These are phyloP conservation scores for Hyppa rectilinea DNA, from an alignment of 2,888 invertebrate genomes.

Conservation along the genomic window DNA sequence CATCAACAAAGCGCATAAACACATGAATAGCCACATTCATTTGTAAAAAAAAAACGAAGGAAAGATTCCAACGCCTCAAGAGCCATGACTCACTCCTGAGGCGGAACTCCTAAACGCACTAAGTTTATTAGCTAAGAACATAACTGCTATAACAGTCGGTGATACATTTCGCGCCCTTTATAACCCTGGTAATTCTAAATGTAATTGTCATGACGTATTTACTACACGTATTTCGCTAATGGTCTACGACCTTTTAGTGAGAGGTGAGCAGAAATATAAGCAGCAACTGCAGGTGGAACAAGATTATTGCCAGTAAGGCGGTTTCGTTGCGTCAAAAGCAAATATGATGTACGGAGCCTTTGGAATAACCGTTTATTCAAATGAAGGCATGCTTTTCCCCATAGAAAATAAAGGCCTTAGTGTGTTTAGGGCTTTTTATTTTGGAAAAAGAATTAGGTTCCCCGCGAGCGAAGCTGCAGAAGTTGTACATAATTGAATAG, in stretches of 20 bases:
- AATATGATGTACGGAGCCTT: not conserved
- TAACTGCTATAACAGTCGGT: slow-evolving; percentile 14
- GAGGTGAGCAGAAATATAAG: slow-evolving; percentile 3
- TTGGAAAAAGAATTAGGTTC: too few relatives aligned
- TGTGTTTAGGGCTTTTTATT: not conserved
- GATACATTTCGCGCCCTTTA: slow-evolving; percentile 31
- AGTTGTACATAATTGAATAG: too few relatives aligned
- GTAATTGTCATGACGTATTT: slow-evolving; percentile 29
- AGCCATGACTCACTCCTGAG: slow-evolving; percentile 35
- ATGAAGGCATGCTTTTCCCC: not conserved
- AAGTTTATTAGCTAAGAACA: slow-evolving; percentile 18
- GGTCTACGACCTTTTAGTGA: slow-evolving; percentile 19
- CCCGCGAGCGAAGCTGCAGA: too few relatives aligned
- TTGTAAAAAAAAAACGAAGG: slow-evolving; percentile 31
- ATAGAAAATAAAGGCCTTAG: not conserved
- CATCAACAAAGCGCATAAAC: slow-evolving; percentile 30
- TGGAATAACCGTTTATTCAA: not conserved
- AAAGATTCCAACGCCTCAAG: slow-evolving; percentile 18
- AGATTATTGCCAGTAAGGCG: not conserved
- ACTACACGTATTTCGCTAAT: slow-evolving; percentile 18
- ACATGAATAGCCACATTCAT: slow-evolving; percentile 17
- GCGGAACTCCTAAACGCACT: slow-evolving; percentile 41
- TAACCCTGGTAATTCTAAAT: slow-evolving; percentile 30
- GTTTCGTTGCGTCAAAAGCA: not conserved
- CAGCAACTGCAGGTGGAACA: slow-evolving; percentile 9